Evolutionary conservation across 2,797 vertebrate species (phyloP), one percentile per base, ranked within the genome.

Genomic region (Bufotes viridis): DNA sequence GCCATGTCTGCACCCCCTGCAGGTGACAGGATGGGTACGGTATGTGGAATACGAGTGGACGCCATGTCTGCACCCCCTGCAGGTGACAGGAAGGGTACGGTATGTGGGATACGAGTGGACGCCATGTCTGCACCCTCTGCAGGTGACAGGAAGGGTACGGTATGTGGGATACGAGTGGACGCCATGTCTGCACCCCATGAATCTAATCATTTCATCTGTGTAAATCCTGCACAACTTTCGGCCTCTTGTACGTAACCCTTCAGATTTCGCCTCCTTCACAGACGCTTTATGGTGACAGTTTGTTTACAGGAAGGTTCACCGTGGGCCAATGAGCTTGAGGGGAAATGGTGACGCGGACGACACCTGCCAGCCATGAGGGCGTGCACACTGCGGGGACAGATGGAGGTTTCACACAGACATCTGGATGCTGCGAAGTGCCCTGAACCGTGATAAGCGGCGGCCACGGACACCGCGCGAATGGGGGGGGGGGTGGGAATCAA

Each of bases 251-350:
- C 0, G 24, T 8, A 70, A 34, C 26, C 2, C 17, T 69, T 42
- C 15, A 72, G 29, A 34, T 70, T 72, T 72, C 3, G n/a, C 8
- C 26, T 26, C 26, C 26, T 69, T 26, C 24, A n/a, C 63, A 26
- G n/a, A 49, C 22, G 14, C 29, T 34, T 42, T 42, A 42, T 53
- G 24, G 10, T 75, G 42, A 72, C 76, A 63, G 6, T 63, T 11
- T 51, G 78, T 70, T 78, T 58, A 81, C 55, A 84, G 22, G n/a
- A 88, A 61, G n/a, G n/a, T 4, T 3, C 51, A 76, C 24, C 69
- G 83, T 85, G 87, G 78, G 18, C 83, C 82, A 88, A 88, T 88
- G 9, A 85, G 49, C n/a, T 42, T 0, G 42, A 74, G 12, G 49
- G 69, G 78, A 72, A 81, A n/a, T 67, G 65, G 67, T 7, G 24